Evolutionary conservation across 2,888 invertebrate species (phyloP).

Genomic region (Orthonevra nobilis): DNA sequence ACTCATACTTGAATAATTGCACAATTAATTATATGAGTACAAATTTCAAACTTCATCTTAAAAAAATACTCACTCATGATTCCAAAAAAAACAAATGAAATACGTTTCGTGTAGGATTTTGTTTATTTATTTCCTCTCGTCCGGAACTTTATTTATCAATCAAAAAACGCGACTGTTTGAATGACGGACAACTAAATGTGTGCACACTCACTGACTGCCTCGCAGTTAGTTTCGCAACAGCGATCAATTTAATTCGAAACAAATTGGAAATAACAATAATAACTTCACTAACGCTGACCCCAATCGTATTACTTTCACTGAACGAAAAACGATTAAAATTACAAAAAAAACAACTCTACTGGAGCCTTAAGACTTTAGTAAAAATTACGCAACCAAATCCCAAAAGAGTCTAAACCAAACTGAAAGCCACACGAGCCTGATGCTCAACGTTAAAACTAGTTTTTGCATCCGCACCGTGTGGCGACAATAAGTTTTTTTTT

Average conservation of each 20-base stretch:
- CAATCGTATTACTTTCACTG: constrained; percentile 45
- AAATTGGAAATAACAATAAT: constrained; percentile 13
- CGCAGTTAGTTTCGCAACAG: too few species aligned
- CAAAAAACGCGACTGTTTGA: constrained; percentile 22
- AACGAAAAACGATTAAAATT: constrained; percentile 37
- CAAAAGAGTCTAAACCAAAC: constrained; percentile 40
- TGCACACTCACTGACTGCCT: too few species aligned
- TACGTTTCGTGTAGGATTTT: neutral
- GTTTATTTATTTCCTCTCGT: neutral
- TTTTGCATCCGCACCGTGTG: constrained; percentile 23
- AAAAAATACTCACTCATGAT: constrained; percentile 39
- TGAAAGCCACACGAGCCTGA: constrained; percentile 27
- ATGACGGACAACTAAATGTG: too few species aligned
- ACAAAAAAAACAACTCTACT: too few species aligned
- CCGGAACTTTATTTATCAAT: constrained; percentile 28
- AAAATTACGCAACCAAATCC: too few species aligned
- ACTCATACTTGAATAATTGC: too few species aligned
- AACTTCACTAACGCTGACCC: constrained; percentile 15
- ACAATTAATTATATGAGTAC: too few species aligned
- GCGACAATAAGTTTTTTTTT: too few species aligned
- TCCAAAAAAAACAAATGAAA: neutral
- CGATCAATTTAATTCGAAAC: too few species aligned
- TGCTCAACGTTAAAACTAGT: constrained; percentile 35
- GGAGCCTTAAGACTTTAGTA: too few species aligned
- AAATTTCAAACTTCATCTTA: constrained; percentile 21